phyloP scores from a whole-genome alignment of 2,888 invertebrate species.

The Polydrusus tereticollis region DNA sequence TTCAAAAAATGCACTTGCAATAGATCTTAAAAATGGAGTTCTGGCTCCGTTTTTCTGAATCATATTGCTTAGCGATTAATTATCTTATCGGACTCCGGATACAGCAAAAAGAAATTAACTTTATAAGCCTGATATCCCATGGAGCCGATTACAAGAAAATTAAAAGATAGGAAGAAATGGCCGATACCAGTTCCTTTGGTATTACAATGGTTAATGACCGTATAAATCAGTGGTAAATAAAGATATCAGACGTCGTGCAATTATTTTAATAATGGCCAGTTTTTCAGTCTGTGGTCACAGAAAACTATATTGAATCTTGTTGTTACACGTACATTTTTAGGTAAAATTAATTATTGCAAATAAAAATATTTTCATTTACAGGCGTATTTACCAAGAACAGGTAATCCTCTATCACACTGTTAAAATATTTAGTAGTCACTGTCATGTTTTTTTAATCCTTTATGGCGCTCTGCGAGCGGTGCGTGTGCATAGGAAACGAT shows the following conservation, averaged over 20 bases:
- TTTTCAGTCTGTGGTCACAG: background rate
- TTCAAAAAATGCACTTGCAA: too few species aligned
- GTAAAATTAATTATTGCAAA: too few species aligned
- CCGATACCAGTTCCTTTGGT: constrained; percentile 9
- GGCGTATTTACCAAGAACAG: too few species aligned
- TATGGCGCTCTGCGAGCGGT: too few species aligned
- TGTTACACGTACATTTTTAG: too few species aligned
- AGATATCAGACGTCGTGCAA: background rate
- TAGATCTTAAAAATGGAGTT: too few species aligned
- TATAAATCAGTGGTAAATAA: constrained; percentile 8
- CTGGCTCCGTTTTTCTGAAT: background rate
- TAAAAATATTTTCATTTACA: too few species aligned
- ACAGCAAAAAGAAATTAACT: constrained; percentile 13
- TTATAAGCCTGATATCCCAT: constrained; percentile 16
- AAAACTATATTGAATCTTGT: background rate
- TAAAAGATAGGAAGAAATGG: constrained; percentile 17
- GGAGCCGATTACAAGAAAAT: constrained; percentile 18
- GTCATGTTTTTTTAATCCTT: too few species aligned
- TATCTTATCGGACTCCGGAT: constrained; percentile 18
- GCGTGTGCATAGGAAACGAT: too few species aligned
- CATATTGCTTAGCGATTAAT: constrained; percentile 5
- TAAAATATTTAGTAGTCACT: too few species aligned
- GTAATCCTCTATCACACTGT: too few species aligned
- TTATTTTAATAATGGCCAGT: background rate
- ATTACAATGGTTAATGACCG: constrained; percentile 12